Base-by-base conservation (phyloP, 2,888 invertebrate species). In the Agrilus mali region DNA sequence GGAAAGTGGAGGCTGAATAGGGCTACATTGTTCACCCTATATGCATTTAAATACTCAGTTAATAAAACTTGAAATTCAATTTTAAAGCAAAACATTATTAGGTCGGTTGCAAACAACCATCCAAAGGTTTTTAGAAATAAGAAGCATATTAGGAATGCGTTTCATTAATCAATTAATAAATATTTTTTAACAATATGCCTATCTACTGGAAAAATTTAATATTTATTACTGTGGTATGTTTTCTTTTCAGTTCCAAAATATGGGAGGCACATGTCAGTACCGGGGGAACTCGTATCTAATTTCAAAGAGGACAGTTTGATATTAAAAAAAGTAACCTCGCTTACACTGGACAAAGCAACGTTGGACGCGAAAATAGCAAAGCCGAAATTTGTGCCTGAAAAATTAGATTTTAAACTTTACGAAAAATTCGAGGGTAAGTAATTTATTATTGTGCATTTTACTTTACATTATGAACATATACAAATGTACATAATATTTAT, bases 381-480 rank as follows among this genome's bases (percentile, higher is more conserved):
- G 53, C 84, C 86, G 33, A 82, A 81, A 64, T 84, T 82, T 62
- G 82, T 88, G 45, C 86, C 87, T 3, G 86, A 87, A 62, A 90
- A 88, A 68, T 73, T 90, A 55, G 84, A 89, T 70, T 87, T 87
- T 66, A 80, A 82, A 59, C 74, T 86, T 49, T 86, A 85, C 65
- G 87, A 92, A 67, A 90, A 89, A 68, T 93, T 93, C 70, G 90
- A 93, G 82, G 92, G 92, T 90, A 70, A 70, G 70, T 61, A 42
- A 33, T 42, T 39, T 44, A 8, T 10, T 10, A 2, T 27, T 27
- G 27, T n/a, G n/a, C n/a, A n/a, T 4, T 10, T 27, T 4, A 20
- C 5, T 6, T 20, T 4, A 20, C 7, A 20, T 20, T 20, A 5
- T 6, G 5, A 20, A n/a, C n/a, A n/a, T n/a, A n/a, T n/a, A n/a